A percentile compares a stretch with the other conserved stretches of the same genome.
phyloP scores from a whole-genome alignment of 2,113 vertebrate species.

The Cairina moschata region DNA sequence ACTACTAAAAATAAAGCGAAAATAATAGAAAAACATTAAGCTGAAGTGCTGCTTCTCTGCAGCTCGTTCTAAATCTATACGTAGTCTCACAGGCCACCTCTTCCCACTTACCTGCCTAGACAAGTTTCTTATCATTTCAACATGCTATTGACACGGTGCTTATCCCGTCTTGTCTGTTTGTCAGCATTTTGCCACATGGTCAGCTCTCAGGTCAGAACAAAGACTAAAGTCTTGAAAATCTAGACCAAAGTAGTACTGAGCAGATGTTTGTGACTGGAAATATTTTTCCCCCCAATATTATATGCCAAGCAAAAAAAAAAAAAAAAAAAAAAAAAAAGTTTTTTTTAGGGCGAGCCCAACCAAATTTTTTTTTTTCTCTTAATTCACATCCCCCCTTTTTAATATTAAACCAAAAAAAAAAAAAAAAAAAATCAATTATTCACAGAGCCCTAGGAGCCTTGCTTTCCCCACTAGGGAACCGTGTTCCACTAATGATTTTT shows the following conservation, averaged over 20 bases:
- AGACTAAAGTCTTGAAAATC: background rate
- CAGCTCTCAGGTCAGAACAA: background rate
- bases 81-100: background rate
- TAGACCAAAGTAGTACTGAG: background rate
- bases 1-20: background rate
- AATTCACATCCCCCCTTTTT: too few species aligned
- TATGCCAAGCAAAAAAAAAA: background rate
- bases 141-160: accelerated
- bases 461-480: slow-evolving; percentile 23
- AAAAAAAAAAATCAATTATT: slow-evolving; percentile 37
- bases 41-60: background rate
- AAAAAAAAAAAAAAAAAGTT: background rate
- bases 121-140: background rate
- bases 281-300: background rate
- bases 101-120: background rate
- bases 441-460: slow-evolving; percentile 23
- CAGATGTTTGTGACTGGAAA: background rate
- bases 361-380: too few species aligned
- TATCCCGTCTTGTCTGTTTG: background rate
- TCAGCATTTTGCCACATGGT: background rate
- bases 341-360: background rate
- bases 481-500: slow-evolving; percentile 5
- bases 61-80: background rate
- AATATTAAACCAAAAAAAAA: background rate
- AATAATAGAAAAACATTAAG: background rate